Conservation (phyloP, 2,888 invertebrate genomes). For the Tiliacea citrago region DNA sequence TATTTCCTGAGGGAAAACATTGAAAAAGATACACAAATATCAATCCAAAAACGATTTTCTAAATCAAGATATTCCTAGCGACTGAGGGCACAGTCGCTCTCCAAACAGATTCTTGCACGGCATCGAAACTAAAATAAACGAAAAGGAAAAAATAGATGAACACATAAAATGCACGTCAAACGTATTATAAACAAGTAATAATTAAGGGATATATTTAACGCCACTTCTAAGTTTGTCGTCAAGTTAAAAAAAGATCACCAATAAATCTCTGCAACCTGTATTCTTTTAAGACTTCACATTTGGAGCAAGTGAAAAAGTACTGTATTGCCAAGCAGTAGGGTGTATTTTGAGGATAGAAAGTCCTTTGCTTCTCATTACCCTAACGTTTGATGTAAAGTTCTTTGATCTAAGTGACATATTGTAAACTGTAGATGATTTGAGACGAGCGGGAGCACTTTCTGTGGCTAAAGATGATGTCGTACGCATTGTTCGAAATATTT, state of each 20-base stretch:
- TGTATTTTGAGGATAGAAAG: conserved; percentile 67
- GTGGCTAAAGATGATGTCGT: conserved; percentile 74
- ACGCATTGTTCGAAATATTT: conserved; percentile 77
- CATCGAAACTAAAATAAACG: conserved; percentile 65
- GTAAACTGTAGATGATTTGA: conserved; percentile 87
- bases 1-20: conserved; percentile 45
- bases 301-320: conserved; percentile 69
- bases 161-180: conserved; percentile 75
- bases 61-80: conserved; percentile 50
- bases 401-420: conserved; percentile 88
- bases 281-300: conserved; percentile 63
- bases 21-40: conserved; percentile 51
- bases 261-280: conserved; percentile 71
- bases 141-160: conserved; percentile 68
- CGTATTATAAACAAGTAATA: conserved; percentile 78
- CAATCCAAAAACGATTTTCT: conserved; percentile 53
- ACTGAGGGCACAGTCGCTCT: conserved; percentile 35
- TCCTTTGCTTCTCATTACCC: conserved; percentile 76
- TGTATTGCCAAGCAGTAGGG: conserved; percentile 64
- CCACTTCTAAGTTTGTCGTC: conserved; percentile 83
- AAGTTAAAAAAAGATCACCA: conserved; percentile 78
- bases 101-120: conserved; percentile 64
- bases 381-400: conserved; percentile 84
- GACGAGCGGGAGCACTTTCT: conserved; percentile 79
- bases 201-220: conserved; percentile 77